Conservation (phyloP, 1,140 invertebrate genomes). For the Sinella curviseta region DNA sequence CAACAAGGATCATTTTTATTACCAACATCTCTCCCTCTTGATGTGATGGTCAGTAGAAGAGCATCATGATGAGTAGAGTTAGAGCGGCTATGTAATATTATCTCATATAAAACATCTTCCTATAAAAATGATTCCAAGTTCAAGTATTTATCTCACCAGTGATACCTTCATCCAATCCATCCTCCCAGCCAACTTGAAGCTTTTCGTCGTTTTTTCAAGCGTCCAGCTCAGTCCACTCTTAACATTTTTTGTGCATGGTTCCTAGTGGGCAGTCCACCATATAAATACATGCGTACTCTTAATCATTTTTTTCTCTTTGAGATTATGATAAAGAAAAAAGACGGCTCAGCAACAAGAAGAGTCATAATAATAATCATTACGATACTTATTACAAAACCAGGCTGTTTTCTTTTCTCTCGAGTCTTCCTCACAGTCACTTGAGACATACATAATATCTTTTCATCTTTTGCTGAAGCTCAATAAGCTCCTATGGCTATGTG, state of each 20-base stretch:
- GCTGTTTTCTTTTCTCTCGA: neutral
- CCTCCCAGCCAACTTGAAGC: too few relatives aligned
- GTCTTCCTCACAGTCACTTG: neutral
- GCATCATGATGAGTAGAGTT: too few relatives aligned
- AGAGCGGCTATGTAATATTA: too few relatives aligned
- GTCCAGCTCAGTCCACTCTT: neutral
- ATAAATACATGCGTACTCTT: neutral
- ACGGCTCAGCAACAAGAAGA: neutral
- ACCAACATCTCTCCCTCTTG: neutral
- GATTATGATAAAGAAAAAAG: neutral
- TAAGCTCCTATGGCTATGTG: too few relatives aligned
- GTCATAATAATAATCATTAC: slow-evolving; percentile 13
- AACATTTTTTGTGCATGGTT: neutral
- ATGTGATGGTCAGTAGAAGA: neutral
- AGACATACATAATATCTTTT: too few relatives aligned
- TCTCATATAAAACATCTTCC: too few relatives aligned
- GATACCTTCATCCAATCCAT: neutral
- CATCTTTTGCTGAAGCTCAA: too few relatives aligned
- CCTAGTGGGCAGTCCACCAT: slow-evolving; percentile 15
- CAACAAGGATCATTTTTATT: neutral
- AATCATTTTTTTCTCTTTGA: slow-evolving; percentile 2
- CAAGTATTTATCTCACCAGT: slow-evolving; percentile 12
- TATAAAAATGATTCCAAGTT: slow-evolving; percentile 5
- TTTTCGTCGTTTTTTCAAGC: neutral
- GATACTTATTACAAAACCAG: neutral